phyloP scores from a whole-genome alignment of 2,888 invertebrate species.

The Hartigia nigra region DNA sequence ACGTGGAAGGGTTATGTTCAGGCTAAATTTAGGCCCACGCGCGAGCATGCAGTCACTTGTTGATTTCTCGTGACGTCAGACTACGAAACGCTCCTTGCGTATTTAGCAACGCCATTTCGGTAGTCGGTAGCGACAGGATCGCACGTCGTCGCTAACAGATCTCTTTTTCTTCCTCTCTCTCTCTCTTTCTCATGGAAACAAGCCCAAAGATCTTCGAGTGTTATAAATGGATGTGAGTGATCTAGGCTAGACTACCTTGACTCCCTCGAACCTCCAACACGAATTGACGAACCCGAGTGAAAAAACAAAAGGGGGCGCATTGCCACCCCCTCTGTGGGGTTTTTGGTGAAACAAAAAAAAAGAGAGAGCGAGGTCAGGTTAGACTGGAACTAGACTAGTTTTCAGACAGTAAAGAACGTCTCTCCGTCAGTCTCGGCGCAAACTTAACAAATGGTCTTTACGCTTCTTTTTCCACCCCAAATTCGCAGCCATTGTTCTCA shows the following conservation, averaged over 20 bases:
- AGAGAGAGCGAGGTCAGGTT: neutral
- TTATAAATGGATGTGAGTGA: neutral
- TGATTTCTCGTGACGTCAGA: constrained; percentile 25
- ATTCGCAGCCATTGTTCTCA: constrained; percentile 38
- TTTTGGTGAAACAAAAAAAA: neutral
- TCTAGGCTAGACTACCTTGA: too few relatives aligned
- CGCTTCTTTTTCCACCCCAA: constrained; percentile 20
- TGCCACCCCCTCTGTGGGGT: neutral
- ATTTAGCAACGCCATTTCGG: constrained; percentile 12
- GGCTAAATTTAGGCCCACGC: constrained; percentile 43
- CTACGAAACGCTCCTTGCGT: constrained; percentile 10
- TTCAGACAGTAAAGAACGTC: neutral
- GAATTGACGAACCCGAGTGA: neutral
- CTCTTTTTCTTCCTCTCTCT: neutral
- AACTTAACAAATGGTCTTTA: constrained; percentile 10
- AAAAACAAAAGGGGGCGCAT: neutral
- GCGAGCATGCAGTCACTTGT: constrained; percentile 37
- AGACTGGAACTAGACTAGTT: neutral
- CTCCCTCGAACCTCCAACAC: neutral
- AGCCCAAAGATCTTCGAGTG: neutral
- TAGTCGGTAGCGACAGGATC: constrained; percentile 2
- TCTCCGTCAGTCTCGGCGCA: neutral
- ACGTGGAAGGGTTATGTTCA: constrained; percentile 29
- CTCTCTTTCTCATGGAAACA: neutral
- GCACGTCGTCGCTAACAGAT: neutral